Evolutionary conservation across 2,888 invertebrate species (phyloP), one percentile per base, ranked within the genome.

Genomic region (Nipponacmea schrenckii): DNA sequence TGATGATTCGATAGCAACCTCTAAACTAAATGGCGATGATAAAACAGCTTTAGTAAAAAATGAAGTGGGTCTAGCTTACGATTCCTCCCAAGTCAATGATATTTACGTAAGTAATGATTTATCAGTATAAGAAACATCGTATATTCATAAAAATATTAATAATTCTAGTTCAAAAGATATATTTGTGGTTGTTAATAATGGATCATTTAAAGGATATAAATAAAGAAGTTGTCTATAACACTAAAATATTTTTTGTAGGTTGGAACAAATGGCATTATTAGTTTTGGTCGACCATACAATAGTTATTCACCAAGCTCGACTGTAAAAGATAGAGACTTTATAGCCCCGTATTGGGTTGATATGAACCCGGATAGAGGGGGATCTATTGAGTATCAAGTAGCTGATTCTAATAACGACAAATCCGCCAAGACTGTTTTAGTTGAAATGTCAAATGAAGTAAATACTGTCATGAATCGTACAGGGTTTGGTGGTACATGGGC

Each of bases 291-390:
- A 17, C 10, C 2, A 20, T 76, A 63, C 66, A 26, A 48, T 56
- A 70, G 68, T 20, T 76, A 68, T 45, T 24, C 24, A n/a, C 71
- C 76, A 1, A 14, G 20, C 2, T 15, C 8, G 15, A 20, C 4
- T 1, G 39, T 63, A 15, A 8, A 4, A 15, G 17, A 64, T 20
- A 62, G 65, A 20, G 62, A 67, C n/a, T 27, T 76, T 4, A 20
- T 76, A 14, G 69, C 70, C 45, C 66, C 62, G 0, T 76, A 76
- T 67, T 76, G 76, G 76, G 62, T 68, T 17, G 72, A 72, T 45
- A 26, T 74, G 8, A 70, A 72, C 24, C 64, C 66, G 8, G 0
- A 15, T 2, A 20, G 3, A 14, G n/a, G 7, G 0, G 74, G 74
- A n/a, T 17, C 17, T 31, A 64, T 76, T 17, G 70, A 68, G 50